Conservation (phyloP, 2,888 invertebrate species). For the Epistrophe grossulariae region DNA sequence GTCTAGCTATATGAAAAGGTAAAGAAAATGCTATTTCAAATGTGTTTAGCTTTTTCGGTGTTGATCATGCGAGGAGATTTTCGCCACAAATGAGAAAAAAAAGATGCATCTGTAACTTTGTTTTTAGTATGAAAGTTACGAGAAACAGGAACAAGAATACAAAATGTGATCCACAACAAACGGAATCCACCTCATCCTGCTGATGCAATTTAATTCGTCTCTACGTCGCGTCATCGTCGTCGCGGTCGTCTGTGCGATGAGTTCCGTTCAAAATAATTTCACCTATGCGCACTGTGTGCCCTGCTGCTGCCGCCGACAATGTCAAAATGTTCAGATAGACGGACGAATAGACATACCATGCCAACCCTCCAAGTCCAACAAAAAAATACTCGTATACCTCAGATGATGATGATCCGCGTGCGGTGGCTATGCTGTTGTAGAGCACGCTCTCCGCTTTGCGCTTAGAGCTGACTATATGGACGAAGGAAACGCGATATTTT, state of each 20-base stretch:
- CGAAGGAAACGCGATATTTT: conserved; percentile 72
- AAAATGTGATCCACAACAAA: conserved; percentile 27
- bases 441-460: conserved; percentile 6
- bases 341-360: conserved; percentile 23
- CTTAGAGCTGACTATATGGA: conserved; percentile 3
- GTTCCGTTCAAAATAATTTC: conserved; percentile 63
- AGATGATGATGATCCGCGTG: conserved; percentile 41
- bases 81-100: not conserved
- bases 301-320: conserved; percentile 23
- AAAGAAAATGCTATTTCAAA: conserved; percentile 58
- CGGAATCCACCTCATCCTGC: conserved; percentile 47
- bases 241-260: conserved; percentile 41
- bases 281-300: conserved; percentile 57
- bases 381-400: not conserved
- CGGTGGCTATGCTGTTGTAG: conserved; percentile 24
- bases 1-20: conserved; percentile 6
- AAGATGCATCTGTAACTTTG: not conserved
- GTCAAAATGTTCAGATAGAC: conserved; percentile 17
- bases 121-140: conserved; percentile 21
- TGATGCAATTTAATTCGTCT: conserved; percentile 62
- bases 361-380: not conserved
- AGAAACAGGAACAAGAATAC: conserved; percentile 21
- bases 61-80: conserved; percentile 58
- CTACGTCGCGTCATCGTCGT: conserved; percentile 1
- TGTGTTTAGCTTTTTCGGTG: conserved; percentile 50